These are phyloP conservation scores for Arenaria interpres DNA, from an alignment of 2,113 vertebrate genomes.

Conservation along the genomic window DNA sequence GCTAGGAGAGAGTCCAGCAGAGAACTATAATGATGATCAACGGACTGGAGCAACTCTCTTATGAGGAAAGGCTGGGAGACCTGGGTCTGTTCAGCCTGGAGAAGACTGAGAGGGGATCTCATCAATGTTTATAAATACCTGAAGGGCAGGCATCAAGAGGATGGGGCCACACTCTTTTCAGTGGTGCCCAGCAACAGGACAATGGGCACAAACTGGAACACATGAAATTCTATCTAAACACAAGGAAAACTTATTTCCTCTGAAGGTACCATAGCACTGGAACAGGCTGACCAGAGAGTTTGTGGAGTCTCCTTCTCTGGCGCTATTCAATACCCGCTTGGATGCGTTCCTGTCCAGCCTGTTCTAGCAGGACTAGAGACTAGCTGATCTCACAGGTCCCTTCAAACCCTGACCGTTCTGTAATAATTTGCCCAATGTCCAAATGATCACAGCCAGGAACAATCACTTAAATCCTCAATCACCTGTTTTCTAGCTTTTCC, in stretches of 20 bases:
- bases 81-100: not conserved
- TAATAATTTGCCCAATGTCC: not conserved
- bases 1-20: not conserved
- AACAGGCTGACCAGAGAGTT: not conserved
- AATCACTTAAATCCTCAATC: not conserved
- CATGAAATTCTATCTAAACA: not conserved
- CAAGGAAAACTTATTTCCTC: not conserved
- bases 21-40: not conserved
- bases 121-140: not conserved
- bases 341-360: not conserved
- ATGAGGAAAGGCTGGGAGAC: not conserved
- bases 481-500: not conserved
- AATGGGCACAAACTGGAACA: not conserved
- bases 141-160: not conserved
- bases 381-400: not conserved
- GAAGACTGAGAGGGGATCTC: not conserved
- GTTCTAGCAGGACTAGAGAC: not conserved
- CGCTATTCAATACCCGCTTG: not conserved
- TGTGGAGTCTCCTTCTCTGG: not conserved
- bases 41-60: not conserved
- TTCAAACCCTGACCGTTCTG: not conserved
- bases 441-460: not conserved
- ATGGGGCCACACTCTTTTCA: not conserved
- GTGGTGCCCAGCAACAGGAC: not conserved
- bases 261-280: not conserved